Base-by-base conservation (phyloP, 2,888 invertebrate genomes). In the Ophioninae sp. region DNA sequence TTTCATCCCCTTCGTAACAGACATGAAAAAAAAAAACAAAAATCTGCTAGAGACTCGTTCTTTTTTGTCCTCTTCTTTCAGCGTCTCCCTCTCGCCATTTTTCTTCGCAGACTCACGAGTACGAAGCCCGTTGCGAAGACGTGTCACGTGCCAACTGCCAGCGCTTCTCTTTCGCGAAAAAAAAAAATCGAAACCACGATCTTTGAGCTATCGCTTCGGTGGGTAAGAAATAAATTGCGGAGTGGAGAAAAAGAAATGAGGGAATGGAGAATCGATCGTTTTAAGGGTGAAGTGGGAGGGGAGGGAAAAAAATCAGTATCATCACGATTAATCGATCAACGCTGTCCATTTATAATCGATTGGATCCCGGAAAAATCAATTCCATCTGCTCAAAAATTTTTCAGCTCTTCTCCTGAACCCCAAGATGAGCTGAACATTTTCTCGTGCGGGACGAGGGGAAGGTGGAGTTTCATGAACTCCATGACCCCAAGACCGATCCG, bases 101-200 rank as follows among this genome's bases (percentile, higher is more conserved):
- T 30, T 23, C 61, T 64, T 58, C 81, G 20, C 69, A 44, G 71
- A 73, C 67, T 67, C 6, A 8, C 23, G 41, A 51, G 69, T 69
- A 59, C 71, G 63, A 63, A 56, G 63, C 71, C 44, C 64, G 63
- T 41, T 23, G 59, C 63, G 63, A 71, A 79, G 39, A 78, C 73
- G 75, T 71, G 78, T 81, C 81, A 83, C 83, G 83, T 81, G 83
- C 83, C 83, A 83, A 83, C 83, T 74, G 83, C 78, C 84, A 67
- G 56, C 81, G 71, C 75, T 77, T 65, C 73, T 13, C 65, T 23
- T 67, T 69, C 58, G 69, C 74, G 30, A 77, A 72, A 78, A 81
- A 83, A 82, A 83, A 73, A 56, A 80, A 51, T 23, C 22, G 51
- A 79, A 81, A 81, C 73, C 65, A 67, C 79, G 59, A 69, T 73